Conservation (phyloP, 2,113 vertebrate genomes). For the Elanus axillaris region DNA sequence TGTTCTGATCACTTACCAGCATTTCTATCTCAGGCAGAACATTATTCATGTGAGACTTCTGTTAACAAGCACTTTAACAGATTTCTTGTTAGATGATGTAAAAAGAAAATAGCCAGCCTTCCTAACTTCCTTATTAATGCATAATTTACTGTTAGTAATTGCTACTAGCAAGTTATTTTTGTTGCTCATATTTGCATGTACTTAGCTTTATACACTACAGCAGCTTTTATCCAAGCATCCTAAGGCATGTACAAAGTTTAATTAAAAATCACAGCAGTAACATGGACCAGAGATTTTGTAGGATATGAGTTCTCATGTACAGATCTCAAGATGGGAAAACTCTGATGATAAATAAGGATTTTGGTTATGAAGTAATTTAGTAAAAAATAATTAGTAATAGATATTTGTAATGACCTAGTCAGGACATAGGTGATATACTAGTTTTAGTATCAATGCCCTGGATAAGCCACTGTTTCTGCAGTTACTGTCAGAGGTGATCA, state of each 20-base stretch:
- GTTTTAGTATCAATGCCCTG: not conserved
- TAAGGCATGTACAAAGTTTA: not conserved
- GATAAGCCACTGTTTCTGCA: not conserved
- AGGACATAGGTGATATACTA: not conserved
- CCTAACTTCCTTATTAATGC: not conserved
- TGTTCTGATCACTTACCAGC: not conserved
- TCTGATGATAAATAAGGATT: not conserved
- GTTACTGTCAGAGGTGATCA: not conserved
- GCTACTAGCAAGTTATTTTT: not conserved
- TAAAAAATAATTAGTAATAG: not conserved
- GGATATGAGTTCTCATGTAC: not conserved
- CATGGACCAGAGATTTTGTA: not conserved
- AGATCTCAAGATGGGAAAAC: not conserved
- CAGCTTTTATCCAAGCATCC: not conserved
- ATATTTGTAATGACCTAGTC: not conserved
- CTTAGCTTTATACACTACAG: not conserved
- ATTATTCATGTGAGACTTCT: not conserved
- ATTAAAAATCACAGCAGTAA: not conserved
- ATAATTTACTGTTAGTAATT: not conserved
- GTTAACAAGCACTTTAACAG: not conserved
- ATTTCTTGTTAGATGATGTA: not conserved
- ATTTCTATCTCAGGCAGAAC: not conserved
- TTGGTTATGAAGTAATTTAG: not conserved
- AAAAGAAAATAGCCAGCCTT: not conserved
- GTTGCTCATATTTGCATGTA: not conserved